These are phyloP conservation scores for Eurytoma adleriae DNA, from an alignment of 2,888 invertebrate species.

Conservation along the genomic window DNA sequence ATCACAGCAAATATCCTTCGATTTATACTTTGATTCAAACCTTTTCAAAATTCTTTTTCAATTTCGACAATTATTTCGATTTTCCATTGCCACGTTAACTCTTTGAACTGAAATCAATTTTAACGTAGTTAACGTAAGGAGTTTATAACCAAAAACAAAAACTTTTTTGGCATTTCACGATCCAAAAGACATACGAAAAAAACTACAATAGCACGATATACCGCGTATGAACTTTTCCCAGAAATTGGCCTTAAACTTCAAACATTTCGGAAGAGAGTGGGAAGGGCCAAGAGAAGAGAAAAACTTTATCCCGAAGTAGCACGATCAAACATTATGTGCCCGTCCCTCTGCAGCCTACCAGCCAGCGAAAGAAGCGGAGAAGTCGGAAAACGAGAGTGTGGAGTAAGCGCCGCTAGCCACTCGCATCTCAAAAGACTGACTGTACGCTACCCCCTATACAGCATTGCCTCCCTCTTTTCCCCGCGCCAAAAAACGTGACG, in stretches of 20 bases:
- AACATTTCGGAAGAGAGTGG: conserved; percentile 33
- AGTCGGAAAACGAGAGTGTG: conserved; percentile 49
- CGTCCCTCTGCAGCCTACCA: conserved; percentile 6
- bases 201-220: conserved; percentile 20
- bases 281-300: background rate
- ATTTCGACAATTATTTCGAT: too few relatives aligned
- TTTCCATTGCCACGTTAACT: too few relatives aligned
- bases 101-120: too few relatives aligned
- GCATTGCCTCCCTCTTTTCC: conserved; percentile 32
- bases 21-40: too few relatives aligned
- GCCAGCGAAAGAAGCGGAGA: background rate
- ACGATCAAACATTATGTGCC: conserved; percentile 48
- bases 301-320: conserved; percentile 49
- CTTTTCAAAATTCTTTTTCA: too few relatives aligned
- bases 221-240: conserved; percentile 40
- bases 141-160: background rate
- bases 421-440: conserved; percentile 42
- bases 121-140: background rate
- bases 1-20: too few relatives aligned
- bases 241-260: conserved; percentile 57
- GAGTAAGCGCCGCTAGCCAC: conserved; percentile 25
- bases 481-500: background rate
- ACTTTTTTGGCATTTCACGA: background rate
- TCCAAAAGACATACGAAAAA: conserved; percentile 5
- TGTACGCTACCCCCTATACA: conserved; percentile 55